A percentile compares a stretch with the other conserved stretches of the same genome.
Conservation (phyloP, 2,888 invertebrate species). For the Mystacides longicornis region DNA sequence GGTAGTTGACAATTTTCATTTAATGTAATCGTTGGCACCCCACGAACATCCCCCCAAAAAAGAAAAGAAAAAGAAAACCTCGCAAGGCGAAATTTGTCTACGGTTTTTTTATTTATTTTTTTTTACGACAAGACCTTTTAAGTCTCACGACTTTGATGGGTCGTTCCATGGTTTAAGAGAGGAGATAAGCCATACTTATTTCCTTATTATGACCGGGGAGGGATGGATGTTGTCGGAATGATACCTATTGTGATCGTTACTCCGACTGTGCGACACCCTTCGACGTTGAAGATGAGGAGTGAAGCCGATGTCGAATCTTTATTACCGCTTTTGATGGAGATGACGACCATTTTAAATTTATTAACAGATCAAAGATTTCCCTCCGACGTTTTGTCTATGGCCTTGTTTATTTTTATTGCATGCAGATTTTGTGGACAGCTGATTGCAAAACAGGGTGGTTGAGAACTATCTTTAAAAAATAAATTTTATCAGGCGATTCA, state of each 20-base stretch:
- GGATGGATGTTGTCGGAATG: constrained; percentile 21
- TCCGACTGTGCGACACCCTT: constrained; percentile 19
- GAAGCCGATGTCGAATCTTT: constrained; percentile 10
- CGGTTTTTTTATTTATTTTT: constrained; percentile 15
- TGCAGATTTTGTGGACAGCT: neutral
- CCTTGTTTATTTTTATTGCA: neutral
- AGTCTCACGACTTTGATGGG: constrained; percentile 27
- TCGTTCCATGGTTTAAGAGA: constrained; percentile 24
- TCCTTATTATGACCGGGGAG: constrained; percentile 26
- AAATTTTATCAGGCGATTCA: too few species aligned
- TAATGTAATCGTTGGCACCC: constrained; percentile 7
- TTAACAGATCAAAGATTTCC: neutral
- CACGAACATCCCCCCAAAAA: neutral
- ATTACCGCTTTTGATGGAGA: constrained; percentile 13
- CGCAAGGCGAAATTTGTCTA: constrained; percentile 1
- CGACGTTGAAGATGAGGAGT: constrained; percentile 5
- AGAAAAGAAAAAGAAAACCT: neutral
- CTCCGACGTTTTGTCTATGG: constrained; percentile 4
- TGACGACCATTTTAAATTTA: constrained; percentile 7
- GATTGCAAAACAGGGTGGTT: too few species aligned
- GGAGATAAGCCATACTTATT: constrained; percentile 26
- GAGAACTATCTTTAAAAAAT: too few species aligned
- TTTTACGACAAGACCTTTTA: constrained; percentile 26
- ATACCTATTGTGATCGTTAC: constrained; percentile 24
- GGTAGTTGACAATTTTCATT: constrained; percentile 1